Evolutionary conservation across 2,888 invertebrate genomes (phyloP), one percentile per base, ranked within the genome.

Genomic region (Campaea margaritaria): DNA sequence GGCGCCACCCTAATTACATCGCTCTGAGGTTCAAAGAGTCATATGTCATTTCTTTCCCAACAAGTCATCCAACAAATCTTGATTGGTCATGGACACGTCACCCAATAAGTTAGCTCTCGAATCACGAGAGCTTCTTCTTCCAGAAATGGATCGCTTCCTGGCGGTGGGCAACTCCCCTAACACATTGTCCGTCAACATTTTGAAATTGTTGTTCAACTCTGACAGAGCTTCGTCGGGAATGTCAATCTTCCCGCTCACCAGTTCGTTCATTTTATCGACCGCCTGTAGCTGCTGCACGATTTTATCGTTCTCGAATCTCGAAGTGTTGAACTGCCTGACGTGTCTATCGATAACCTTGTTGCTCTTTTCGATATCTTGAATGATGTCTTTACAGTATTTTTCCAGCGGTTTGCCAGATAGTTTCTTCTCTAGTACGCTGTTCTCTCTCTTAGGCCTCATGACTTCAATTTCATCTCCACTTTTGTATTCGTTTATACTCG

Each of bases 291-390:
- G 90, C 53, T 93, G 83, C 0, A 93, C 82, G 7, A 94, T 65
- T 56, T 89, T 89, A 45, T 93, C 91, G 13, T 91, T 93, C 28
- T 93, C 93, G 14, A 84, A 80, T 71, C 84, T 86, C 0, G 91
- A 86, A 13, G 78, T 79, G 64, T 86, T 88, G 50, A 93, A 91
- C 47, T 90, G 87, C 62, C 89, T 88, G 69, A 93, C 86, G 59
- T 94, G 94, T 57, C 78, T 87, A 53, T 94, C 93, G 34, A 94
- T 93, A 0, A 90, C 83, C 80, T 87, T 86, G 60, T 73, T 86
- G 47, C 88, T 92, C 58, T 86, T 90, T 58, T 92, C 90, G 58
- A 91, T 88, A 55, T 91, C 90, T 50, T 87, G 83, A 0, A 92
- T 87, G 0, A 93, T 89, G 21, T 89, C 89, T 72, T 87, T 89